Evolutionary conservation across 30 jellyfish, hydroid and myxozoan species (phyloP).

Genomic region (Pseudorhiza aurosa): DNA sequence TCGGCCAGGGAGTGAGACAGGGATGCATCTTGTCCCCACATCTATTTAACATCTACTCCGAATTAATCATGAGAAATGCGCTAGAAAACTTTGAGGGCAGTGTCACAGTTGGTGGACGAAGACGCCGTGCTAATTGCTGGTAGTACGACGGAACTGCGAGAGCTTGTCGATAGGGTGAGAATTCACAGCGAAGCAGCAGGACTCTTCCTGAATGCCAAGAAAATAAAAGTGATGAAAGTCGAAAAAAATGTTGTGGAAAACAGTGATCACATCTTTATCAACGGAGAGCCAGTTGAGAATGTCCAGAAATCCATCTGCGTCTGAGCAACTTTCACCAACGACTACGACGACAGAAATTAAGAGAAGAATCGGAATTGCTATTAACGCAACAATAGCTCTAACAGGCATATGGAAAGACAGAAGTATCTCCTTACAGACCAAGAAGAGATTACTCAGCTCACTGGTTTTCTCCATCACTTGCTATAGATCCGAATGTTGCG

Average conservation of each 20-base stretch:
- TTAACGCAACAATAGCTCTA: slow-evolving; percentile 23
- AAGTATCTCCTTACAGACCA: neutral
- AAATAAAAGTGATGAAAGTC: slow-evolving; percentile 24
- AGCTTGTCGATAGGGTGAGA: slow-evolving; percentile 29
- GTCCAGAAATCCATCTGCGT: slow-evolving; percentile 14
- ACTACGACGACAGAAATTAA: too few relatives aligned
- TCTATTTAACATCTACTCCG: slow-evolving; percentile 30
- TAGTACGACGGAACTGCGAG: slow-evolving; percentile 19
- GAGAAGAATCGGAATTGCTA: slow-evolving; percentile 17
- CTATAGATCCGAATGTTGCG: slow-evolving; percentile 47
- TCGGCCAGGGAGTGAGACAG: slow-evolving; percentile 53
- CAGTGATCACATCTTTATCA: neutral
- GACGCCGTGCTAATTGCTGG: slow-evolving; percentile 15
- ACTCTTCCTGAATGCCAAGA: slow-evolving; percentile 23
- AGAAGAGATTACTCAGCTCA: slow-evolving; percentile 12
- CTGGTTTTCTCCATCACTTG: slow-evolving; percentile 38
- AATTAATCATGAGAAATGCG: slow-evolving; percentile 14
- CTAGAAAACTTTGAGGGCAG: slow-evolving; percentile 8
- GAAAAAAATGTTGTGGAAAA: neutral
- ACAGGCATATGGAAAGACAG: slow-evolving; percentile 21
- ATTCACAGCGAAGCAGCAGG: slow-evolving; percentile 15
- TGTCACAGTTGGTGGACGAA: neutral
- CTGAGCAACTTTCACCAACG: too few relatives aligned
- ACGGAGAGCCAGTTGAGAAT: neutral
- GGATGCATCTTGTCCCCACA: slow-evolving; percentile 58